A percentile compares a stretch with the other conserved stretches of the same genome.
Evolutionary conservation across 2,113 vertebrate genomes (phyloP).

Genomic region (Pteropus alecto): DNA sequence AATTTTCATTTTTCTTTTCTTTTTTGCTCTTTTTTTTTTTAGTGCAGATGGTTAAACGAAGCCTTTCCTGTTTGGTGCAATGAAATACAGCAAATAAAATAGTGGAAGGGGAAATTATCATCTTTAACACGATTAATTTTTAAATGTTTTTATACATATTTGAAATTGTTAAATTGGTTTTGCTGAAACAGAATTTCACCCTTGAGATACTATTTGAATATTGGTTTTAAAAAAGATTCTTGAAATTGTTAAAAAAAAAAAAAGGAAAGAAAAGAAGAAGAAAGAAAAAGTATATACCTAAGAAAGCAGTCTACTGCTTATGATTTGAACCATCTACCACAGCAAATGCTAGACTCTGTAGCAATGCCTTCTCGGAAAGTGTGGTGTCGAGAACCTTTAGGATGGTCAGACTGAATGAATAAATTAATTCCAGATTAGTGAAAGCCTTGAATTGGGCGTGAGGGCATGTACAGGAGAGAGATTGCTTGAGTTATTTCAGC

Average conservation of each 20-base stretch:
- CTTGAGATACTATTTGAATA: constrained; percentile 83
- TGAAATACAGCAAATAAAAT: constrained; percentile 78
- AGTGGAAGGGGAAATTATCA: constrained; percentile 73
- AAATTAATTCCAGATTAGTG: background rate
- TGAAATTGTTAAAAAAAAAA: constrained; percentile 72
- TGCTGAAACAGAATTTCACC: constrained; percentile 81
- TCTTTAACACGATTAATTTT: constrained; percentile 83
- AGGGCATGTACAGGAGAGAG: background rate
- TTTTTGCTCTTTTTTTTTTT: no score
- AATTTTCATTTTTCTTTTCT: constrained; percentile 49
- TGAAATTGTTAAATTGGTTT: constrained; percentile 82
- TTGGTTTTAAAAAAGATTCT: constrained; percentile 86
- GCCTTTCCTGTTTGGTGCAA: constrained; percentile 26
- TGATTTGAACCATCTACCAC: background rate
- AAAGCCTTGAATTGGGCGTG: background rate
- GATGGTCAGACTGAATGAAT: background rate
- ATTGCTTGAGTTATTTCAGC: background rate
- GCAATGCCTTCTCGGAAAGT: background rate
- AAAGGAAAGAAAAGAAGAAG: no score
- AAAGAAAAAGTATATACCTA: background rate
- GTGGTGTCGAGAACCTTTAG: background rate
- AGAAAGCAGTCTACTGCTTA: background rate
- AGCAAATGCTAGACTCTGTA: background rate
- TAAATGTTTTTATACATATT: constrained; percentile 87
- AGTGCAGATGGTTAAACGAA: no score